phyloP scores from a whole-genome alignment of 2,113 vertebrate genomes.

The Pluvialis apricaria region DNA sequence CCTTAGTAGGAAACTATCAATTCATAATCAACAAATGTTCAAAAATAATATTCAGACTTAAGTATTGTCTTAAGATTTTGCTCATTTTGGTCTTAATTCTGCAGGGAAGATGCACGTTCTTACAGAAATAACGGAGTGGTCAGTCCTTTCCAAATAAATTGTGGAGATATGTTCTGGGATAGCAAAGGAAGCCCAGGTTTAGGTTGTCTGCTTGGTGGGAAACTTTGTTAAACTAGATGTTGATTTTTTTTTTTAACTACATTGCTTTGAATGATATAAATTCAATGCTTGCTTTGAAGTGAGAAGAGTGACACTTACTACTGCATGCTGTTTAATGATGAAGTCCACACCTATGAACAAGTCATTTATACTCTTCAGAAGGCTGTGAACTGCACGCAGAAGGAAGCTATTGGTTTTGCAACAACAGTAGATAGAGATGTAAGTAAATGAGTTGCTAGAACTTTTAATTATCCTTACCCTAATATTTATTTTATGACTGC shows the following conservation, averaged over 20 bases:
- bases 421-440: constrained; percentile 97
- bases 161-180: not conserved
- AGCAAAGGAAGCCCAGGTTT: not conserved
- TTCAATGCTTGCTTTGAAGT: constrained; percentile 67
- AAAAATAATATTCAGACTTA: not conserved
- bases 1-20: not conserved
- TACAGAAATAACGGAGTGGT: not conserved
- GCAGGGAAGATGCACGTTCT: not conserved
- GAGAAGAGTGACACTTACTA: constrained; percentile 88
- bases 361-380: constrained; percentile 98
- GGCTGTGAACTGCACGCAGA: constrained; percentile 95
- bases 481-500: not conserved
- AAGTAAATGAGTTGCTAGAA: constrained; percentile 65
- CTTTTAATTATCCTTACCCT: not conserved
- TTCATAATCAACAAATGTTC: not conserved
- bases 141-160: not conserved
- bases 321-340: constrained; percentile 99
- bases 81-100: not conserved
- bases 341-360: constrained; percentile 98
- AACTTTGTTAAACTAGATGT: not conserved
- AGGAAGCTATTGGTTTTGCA: constrained; percentile 94
- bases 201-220: not conserved
- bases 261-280: not conserved
- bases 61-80: not conserved
- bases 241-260: not conserved